Evolutionary conservation across 2,888 invertebrate species (phyloP), one percentile per base, ranked within the genome.

Genomic region (Thera obeliscata): DNA sequence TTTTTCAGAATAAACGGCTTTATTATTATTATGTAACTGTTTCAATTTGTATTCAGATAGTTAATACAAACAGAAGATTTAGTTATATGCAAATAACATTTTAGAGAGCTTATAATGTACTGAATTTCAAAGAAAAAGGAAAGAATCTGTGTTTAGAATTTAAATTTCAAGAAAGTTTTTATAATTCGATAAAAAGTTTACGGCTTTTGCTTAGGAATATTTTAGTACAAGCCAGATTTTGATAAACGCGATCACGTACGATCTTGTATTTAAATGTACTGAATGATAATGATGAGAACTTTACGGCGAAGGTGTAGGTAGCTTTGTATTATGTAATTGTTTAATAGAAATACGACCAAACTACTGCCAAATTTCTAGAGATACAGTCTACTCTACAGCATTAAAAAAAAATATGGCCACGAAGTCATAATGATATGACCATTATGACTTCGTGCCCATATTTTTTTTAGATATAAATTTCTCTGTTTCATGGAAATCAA

Each of bases 71-170:
- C 1, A 9, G 9, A 9, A 9, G 8, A 9, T 8, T 8, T 22
- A 50, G 7, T 22, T 50, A 33, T 2, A 33, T n/a, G 38, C 56
- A 56, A 56, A 11, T 12, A 38, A 38, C 38, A n/a, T 38, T 46
- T 46, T 56, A 52, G 55, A 55, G 55, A 56, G 33, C n/a, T 35
- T 48, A 11, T 2, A 22, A 22, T 22, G 22, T 33, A 48, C 43
- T 33, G 62, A 43, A 63, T 71, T 72, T 70, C 66, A 43, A 50
- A 72, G 61, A 66, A 71, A 69, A 70, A 66, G 65, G 22, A 65
- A 64, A 66, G 56, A 43, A 52, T 11, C 3, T 68, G 68, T 62
- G 75, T 55, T 69, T 70, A 72, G 73, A 73, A 75, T 75, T 64
- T 60, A 64, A 41, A 75, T 22, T 48, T 22, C 41, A 22, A n/a